These are phyloP conservation scores for Lagopus leucura DNA, from an alignment of 2,113 vertebrate genomes.

Conservation along the genomic window DNA sequence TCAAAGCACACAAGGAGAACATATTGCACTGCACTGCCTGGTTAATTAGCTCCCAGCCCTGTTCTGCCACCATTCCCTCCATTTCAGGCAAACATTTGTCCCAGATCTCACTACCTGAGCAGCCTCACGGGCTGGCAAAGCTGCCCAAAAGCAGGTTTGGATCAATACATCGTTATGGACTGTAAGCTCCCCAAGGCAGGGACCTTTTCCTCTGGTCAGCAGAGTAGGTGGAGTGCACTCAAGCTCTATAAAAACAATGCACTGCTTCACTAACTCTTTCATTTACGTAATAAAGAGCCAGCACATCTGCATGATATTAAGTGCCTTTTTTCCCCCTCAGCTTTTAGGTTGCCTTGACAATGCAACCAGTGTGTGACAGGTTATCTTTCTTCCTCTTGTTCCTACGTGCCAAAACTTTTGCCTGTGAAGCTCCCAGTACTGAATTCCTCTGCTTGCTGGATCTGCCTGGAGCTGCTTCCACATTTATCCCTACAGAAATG, in stretches of 20 bases:
- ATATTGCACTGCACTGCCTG: not conserved
- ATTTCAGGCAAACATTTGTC: conserved; percentile 14
- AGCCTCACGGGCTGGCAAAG: not conserved
- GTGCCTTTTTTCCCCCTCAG: accelerated
- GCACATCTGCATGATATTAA: conserved; percentile 51
- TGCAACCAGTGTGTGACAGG: not conserved
- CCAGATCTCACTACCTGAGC: conserved; percentile 33
- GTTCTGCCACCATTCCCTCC: not conserved
- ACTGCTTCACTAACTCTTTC: not conserved
- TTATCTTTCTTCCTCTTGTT: not conserved
- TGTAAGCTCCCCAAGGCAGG: not conserved
- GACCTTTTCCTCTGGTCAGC: not conserved
- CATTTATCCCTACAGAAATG: not conserved
- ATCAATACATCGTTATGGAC: not conserved
- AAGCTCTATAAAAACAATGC: not conserved
- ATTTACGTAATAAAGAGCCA: conserved; percentile 28
- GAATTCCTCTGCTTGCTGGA: not conserved
- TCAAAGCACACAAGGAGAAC: not conserved
- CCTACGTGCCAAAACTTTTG: not conserved
- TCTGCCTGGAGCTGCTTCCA: not conserved
- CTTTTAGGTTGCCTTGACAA: not conserved
- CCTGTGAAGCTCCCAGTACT: not conserved
- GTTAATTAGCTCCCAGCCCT: conserved; percentile 45
- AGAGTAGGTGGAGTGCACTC: not conserved
- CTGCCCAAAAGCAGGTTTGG: not conserved